A percentile compares a stretch with the other conserved stretches of the same genome.
These are phyloP conservation scores for Pluvianellus socialis DNA, from an alignment of 2,113 vertebrate species.

Conservation along the genomic window DNA sequence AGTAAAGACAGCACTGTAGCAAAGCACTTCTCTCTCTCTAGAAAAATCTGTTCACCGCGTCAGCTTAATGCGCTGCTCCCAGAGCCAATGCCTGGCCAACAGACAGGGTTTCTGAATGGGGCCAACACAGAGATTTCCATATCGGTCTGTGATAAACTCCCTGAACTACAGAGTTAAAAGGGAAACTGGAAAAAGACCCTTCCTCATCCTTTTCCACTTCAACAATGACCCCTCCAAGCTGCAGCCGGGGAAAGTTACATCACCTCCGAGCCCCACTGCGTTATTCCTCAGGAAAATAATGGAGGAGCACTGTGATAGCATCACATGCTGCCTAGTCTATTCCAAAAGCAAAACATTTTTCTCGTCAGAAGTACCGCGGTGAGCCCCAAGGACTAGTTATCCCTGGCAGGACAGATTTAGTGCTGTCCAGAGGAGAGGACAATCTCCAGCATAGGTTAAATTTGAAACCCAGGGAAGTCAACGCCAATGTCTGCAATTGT, in stretches of 20 bases:
- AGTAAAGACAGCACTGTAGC: neutral
- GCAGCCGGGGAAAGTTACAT: neutral
- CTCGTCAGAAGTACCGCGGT: neutral
- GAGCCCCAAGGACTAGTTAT: slow-evolving; percentile 34
- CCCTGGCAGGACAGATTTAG: slow-evolving; percentile 14
- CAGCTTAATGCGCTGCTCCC: neutral
- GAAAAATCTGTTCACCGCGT: neutral
- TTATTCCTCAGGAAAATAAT: neutral
- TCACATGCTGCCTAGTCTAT: neutral
- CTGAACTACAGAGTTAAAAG: neutral
- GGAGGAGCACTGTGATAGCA: neutral
- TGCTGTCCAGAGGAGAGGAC: neutral
- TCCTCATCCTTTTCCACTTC: neutral
- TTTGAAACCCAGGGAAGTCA: neutral
- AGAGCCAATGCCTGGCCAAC: neutral
- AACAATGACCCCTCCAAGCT: neutral
- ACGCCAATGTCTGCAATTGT: neutral
- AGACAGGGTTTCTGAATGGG: neutral
- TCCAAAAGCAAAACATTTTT: slow-evolving; percentile 37
- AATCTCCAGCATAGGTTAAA: neutral
- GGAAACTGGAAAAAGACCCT: neutral
- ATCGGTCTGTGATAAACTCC: neutral
- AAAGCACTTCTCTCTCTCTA: neutral
- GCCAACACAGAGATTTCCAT: neutral
- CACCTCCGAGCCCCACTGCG: neutral